Conservation (phyloP, 2,797 vertebrate species). For the Pseudochromis fuscus region DNA sequence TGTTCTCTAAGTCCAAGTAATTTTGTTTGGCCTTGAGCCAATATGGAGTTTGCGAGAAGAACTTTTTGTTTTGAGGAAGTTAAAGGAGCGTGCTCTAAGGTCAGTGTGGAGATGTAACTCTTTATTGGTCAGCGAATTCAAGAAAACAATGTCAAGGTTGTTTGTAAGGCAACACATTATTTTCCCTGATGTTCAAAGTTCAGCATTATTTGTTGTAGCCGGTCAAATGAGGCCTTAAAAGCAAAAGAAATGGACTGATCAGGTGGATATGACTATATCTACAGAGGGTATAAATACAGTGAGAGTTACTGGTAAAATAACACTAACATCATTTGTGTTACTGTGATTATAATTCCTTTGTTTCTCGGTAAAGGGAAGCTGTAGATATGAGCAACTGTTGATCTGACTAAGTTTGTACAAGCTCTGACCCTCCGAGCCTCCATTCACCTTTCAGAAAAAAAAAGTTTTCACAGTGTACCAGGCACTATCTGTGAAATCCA, state of each 20-base stretch:
- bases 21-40: conserved; percentile 50
- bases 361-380: background rate
- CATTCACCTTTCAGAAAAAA: background rate
- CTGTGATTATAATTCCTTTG: background rate
- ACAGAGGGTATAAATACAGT: background rate
- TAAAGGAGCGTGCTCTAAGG: conserved; percentile 9
- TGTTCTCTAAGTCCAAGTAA: conserved; percentile 31
- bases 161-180: background rate
- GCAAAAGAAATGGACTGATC: background rate
- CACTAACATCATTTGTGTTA: background rate
- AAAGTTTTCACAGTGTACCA: background rate
- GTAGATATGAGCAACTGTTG: conserved; percentile 5
- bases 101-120: background rate
- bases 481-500: background rate
- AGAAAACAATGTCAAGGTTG: conserved; percentile 3
- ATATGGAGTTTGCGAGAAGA: conserved; percentile 18
- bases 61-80: conserved; percentile 1
- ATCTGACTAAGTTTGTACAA: conserved; percentile 2
- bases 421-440: background rate
- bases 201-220: background rate
- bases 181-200: conserved; percentile 18
- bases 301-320: conserved; percentile 5
- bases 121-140: background rate
- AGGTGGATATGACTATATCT: background rate
- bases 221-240: background rate